Conservation (phyloP, 2,797 vertebrate genomes). For the Euthynnus affinis region DNA sequence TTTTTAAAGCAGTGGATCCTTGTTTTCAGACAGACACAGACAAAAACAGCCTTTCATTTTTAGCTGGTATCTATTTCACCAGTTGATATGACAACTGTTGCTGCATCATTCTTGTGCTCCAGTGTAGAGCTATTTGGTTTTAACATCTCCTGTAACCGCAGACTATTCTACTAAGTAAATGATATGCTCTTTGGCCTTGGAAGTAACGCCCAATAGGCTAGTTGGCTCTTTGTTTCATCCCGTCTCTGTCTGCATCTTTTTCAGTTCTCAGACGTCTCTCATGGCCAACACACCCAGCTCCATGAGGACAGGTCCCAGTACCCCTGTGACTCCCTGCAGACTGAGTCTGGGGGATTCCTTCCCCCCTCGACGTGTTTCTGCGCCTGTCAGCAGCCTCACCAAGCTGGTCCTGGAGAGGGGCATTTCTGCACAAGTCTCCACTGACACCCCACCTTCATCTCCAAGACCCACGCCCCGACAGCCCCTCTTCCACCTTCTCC, state of each 20-base stretch:
- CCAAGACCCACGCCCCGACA: constrained; percentile 55
- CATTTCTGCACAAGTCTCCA: constrained; percentile 93
- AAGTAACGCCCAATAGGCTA: no score
- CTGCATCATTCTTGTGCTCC: no score
- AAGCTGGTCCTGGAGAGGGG: constrained; percentile 93
- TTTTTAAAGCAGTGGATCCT: no score
- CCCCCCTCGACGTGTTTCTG: constrained; percentile 84
- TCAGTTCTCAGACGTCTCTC: constrained; percentile 74
- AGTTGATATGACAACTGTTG: no score
- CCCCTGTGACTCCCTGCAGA: constrained; percentile 89
- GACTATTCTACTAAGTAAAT: no score
- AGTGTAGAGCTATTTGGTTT: no score
- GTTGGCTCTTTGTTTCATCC: no score
- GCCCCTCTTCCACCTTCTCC: constrained; percentile 76
- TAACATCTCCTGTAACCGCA: no score
- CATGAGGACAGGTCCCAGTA: constrained; percentile 86
- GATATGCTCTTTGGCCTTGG: no score
- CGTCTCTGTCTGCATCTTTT: constrained; percentile 10
- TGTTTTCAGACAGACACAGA: no score
- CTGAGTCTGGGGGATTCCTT: constrained; percentile 91
- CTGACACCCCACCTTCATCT: constrained; percentile 69
- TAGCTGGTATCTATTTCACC: no score
- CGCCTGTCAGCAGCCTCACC: constrained; percentile 86
- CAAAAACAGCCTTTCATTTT: no score
- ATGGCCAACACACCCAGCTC: constrained; percentile 85